phyloP scores from a whole-genome alignment of 2,888 invertebrate species.

The Teleiodes luculella region DNA sequence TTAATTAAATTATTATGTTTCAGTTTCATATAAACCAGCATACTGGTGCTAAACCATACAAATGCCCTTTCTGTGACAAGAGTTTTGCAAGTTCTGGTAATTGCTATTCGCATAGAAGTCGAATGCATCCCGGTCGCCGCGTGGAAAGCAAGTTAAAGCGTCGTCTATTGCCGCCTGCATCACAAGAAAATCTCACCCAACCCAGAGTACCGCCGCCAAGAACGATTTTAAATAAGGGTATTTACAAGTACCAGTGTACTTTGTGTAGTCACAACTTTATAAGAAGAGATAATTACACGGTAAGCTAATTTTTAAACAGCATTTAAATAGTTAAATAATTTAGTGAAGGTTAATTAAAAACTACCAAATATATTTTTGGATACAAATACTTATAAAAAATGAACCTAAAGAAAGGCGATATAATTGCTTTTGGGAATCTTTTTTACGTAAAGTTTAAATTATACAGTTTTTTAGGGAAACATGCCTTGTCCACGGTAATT shows the following conservation, averaged over 20 bases:
- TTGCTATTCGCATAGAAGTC: slow-evolving; percentile 84
- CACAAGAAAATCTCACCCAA: slow-evolving; percentile 18
- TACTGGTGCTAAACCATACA: slow-evolving; percentile 85
- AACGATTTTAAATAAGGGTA: slow-evolving; percentile 34
- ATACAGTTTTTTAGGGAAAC: too few relatives aligned
- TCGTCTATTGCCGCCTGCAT: background rate
- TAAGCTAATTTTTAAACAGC: slow-evolving; percentile 38
- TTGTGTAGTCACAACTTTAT: slow-evolving; percentile 56
- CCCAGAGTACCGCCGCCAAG: background rate
- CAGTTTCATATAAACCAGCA: slow-evolving; percentile 87
- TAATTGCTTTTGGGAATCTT: too few relatives aligned
- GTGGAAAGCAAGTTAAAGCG: slow-evolving; percentile 34
- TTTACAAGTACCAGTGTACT: slow-evolving; percentile 52
- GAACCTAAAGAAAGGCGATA: too few relatives aligned
- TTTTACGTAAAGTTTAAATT: too few relatives aligned
- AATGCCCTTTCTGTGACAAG: slow-evolving; percentile 86
- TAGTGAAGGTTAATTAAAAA: too few relatives aligned
- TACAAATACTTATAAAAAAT: too few relatives aligned
- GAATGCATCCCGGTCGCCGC: slow-evolving; percentile 82
- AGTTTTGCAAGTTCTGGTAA: slow-evolving; percentile 85
- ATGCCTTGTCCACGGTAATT: too few relatives aligned
- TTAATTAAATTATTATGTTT: slow-evolving; percentile 32
- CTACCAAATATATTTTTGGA: too few relatives aligned
- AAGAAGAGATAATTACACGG: slow-evolving; percentile 58
- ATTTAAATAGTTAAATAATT: too few relatives aligned